Evolutionary conservation across 2,113 vertebrate genomes (phyloP).

Genomic region (Oncorhynchus mykiss): DNA sequence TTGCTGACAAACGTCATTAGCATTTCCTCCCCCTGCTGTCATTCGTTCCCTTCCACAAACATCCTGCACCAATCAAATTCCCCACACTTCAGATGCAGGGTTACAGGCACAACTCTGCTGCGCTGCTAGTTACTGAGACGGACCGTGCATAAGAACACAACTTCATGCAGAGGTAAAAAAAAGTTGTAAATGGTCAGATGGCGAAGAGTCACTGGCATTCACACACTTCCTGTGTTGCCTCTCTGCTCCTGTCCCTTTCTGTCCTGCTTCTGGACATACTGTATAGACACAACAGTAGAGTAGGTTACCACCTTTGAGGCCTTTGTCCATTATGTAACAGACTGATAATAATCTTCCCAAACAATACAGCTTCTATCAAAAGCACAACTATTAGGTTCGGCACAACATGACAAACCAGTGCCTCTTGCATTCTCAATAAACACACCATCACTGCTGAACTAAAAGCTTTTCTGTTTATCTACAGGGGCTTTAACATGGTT

Average conservation of each 20-base stretch:
- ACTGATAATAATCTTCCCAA: constrained; percentile 31
- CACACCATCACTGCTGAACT: not conserved
- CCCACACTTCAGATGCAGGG: not conserved
- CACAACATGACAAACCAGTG: constrained; percentile 5
- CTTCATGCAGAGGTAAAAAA: no score
- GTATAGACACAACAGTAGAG: constrained; percentile 11
- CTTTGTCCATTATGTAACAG: constrained; percentile 22
- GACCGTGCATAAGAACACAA: no score
- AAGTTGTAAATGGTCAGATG: constrained; percentile 47
- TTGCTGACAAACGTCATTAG: constrained; percentile 17
- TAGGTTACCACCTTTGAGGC: constrained; percentile 10
- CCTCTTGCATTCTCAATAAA: not conserved
- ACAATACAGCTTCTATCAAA: constrained; percentile 22
- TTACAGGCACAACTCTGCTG: no score
- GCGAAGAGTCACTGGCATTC: constrained; percentile 35
- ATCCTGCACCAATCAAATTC: constrained; percentile 46
- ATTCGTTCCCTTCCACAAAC: constrained; percentile 50
- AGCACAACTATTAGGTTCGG: not conserved
- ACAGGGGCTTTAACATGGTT: not conserved
- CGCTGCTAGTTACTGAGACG: no score
- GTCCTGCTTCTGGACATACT: constrained; percentile 5
- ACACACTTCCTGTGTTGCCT: constrained; percentile 21
- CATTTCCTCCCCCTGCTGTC: constrained; percentile 24
- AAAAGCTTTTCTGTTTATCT: constrained; percentile 6
- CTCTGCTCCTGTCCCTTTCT: constrained; percentile 10